Conservation (phyloP, 2,113 vertebrate species). For the Vireo altiloquus region DNA sequence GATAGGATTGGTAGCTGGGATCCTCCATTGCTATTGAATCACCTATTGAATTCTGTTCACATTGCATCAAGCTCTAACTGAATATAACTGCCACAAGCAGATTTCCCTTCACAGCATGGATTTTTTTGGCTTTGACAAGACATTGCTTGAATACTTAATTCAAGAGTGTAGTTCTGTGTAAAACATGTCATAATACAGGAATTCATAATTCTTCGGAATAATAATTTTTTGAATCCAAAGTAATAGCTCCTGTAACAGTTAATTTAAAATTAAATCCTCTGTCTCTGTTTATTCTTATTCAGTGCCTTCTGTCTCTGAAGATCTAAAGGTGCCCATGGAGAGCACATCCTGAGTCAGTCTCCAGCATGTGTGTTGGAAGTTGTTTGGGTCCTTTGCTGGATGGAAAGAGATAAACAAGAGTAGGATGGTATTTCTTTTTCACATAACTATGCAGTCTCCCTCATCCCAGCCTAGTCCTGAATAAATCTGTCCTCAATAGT, state of each 20-base stretch:
- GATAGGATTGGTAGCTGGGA: background rate
- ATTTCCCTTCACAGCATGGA: background rate
- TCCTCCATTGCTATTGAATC: background rate
- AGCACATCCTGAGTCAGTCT: background rate
- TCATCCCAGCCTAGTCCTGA: background rate
- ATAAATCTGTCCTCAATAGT: background rate
- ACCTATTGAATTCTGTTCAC: background rate
- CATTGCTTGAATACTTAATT: background rate
- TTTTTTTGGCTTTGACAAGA: background rate
- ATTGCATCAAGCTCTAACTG: background rate
- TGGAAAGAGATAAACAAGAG: background rate
- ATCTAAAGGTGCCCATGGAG: background rate
- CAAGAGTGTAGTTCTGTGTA: background rate
- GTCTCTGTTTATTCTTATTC: background rate
- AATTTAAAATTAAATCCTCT: background rate
- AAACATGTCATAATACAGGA: background rate
- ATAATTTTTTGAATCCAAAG: background rate
- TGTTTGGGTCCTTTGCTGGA: background rate
- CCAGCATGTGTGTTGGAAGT: background rate
- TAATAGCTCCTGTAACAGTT: background rate
- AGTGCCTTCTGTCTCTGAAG: background rate
- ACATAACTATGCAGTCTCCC: background rate
- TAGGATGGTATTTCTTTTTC: background rate
- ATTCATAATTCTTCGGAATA: constrained; percentile 20
- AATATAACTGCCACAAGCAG: background rate